Conservation (phyloP, 2,888 invertebrate genomes). For the Athalia cordata region DNA sequence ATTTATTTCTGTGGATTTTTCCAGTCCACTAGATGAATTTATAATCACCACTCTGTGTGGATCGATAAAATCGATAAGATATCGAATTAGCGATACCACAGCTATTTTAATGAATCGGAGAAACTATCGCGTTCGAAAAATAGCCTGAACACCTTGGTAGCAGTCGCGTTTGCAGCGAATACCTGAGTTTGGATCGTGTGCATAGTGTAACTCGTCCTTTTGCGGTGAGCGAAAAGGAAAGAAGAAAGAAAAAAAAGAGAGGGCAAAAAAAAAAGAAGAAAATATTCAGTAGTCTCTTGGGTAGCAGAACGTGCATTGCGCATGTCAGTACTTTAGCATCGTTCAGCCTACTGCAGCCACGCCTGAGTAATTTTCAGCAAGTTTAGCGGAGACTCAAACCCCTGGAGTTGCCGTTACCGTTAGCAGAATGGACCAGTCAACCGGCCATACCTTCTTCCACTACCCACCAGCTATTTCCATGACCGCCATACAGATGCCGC, state of each 20-base stretch:
- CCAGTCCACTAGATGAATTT: too few species aligned
- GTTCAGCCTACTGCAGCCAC: slow-evolving; percentile 53
- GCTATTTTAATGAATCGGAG: too few species aligned
- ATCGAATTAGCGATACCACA: too few species aligned
- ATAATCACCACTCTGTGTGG: too few species aligned
- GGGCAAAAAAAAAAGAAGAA: background rate
- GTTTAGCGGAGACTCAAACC: slow-evolving; percentile 72
- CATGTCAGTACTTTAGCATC: slow-evolving; percentile 17
- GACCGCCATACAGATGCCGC: slow-evolving; percentile 73
- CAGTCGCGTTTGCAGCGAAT: too few species aligned
- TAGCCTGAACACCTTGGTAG: too few species aligned
- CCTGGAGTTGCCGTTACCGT: slow-evolving; percentile 70
- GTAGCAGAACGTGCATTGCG: background rate
- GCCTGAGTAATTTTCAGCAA: slow-evolving; percentile 61
- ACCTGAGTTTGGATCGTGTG: too few species aligned
- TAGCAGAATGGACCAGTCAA: slow-evolving; percentile 70
- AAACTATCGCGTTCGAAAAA: too few species aligned
- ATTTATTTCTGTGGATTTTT: too few species aligned
- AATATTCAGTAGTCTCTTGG: background rate
- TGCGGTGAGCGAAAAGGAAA: too few species aligned
- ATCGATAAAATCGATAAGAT: too few species aligned
- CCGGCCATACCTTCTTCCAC: slow-evolving; percentile 56
- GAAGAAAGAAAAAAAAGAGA: background rate
- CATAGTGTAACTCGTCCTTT: too few species aligned
- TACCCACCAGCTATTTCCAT: slow-evolving; percentile 69